Evolutionary conservation across 2,888 invertebrate genomes (phyloP), one percentile per base, ranked within the genome.

Genomic region (Lypha dubia): DNA sequence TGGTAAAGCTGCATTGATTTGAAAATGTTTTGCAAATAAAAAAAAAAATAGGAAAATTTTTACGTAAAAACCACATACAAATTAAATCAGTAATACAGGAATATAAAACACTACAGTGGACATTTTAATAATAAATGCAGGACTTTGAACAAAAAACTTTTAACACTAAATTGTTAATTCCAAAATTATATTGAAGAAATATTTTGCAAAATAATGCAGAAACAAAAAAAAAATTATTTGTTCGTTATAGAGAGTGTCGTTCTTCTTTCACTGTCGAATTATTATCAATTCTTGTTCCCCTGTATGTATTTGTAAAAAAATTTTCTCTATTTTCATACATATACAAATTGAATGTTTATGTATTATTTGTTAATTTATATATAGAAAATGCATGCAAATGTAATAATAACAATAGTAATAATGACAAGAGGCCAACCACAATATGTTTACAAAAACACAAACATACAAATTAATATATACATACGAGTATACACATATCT

Each of bases 351-450:
- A 75, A 70, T 70, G 62, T 81, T 75, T 75, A 38, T 81, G 46
- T 38, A 70, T 68, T 68, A 74, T 67, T 58, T 46, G 60, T 80
- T 60, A 63, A 53, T 35, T 63, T 46, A 28, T 63, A 44, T 28
- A 41, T 58, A n/a, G n/a, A 46, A 70, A 70, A 38, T 44, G 63
- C n/a, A 63, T 63, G 71, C 56, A 73, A 62, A 67, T 83, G 60
- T 35, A 41, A 73, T 73, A 67, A 80, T 38, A 88, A 88, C 89
- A 90, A 89, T 89, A 87, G 87, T 87, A 89, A 89, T 89, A 89
- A 89, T 89, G 90, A 90, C 89, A 88, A 85, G 79, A 20, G 65
- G 87, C 67, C 83, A 85, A 84, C 82, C 84, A 58, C 84, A 85
- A 73, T 74, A 75, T 79, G 65, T 76, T 77, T 46, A 63, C 74